Conservation (phyloP, 1,140 invertebrate genomes). For the Brachionus manjavacas region DNA sequence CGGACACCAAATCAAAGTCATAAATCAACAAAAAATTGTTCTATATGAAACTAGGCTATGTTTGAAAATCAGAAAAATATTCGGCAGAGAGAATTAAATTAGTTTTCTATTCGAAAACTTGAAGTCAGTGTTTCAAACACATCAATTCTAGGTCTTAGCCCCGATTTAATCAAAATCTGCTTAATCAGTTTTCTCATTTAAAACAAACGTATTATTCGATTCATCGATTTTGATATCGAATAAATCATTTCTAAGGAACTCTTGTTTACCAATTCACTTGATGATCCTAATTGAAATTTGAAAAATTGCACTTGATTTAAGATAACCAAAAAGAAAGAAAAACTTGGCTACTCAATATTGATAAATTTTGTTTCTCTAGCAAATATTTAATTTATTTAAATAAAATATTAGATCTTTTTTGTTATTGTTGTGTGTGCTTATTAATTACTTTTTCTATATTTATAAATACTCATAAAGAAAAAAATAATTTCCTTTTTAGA, state of each 20-base stretch:
- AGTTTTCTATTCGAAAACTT: not conserved
- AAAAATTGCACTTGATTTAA: not conserved
- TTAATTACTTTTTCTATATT: not conserved
- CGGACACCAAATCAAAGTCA: not conserved
- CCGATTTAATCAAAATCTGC: not conserved
- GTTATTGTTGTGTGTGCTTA: not conserved
- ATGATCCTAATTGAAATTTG: not conserved
- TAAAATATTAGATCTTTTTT: not conserved
- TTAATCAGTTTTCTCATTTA: not conserved
- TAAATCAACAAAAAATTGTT: not conserved
- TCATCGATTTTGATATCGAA: not conserved
- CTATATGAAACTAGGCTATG: not conserved
- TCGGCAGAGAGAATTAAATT: not conserved
- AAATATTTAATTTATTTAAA: conserved; percentile 9
- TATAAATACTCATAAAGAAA: not conserved
- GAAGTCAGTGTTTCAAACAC: not conserved
- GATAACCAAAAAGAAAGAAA: not conserved
- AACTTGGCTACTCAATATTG: not conserved
- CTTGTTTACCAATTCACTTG: not conserved
- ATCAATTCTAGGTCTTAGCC: not conserved
- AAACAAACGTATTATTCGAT: not conserved
- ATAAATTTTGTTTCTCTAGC: not conserved
- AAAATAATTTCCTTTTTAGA: not conserved
- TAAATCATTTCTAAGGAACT: not conserved
- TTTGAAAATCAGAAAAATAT: not conserved